A percentile compares a stretch with the other conserved stretches of the same genome.
These are phyloP conservation scores for Cydia strobilella DNA, from an alignment of 1,140 invertebrate genomes.

Conservation along the genomic window DNA sequence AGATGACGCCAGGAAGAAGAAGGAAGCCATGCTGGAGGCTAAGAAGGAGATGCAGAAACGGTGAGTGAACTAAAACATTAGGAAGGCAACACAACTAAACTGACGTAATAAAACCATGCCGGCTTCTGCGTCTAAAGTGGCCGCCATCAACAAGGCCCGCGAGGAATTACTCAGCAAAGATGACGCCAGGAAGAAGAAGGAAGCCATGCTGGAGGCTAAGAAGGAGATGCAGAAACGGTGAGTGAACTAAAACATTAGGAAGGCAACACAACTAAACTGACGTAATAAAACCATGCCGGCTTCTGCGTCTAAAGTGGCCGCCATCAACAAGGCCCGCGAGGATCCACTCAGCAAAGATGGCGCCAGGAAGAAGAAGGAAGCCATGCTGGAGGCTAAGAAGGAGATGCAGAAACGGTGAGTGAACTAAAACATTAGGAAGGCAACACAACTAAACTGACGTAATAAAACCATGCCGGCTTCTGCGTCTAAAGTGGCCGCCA, in stretches of 20 bases:
- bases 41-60: conserved; percentile 49
- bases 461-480: conserved; percentile 46
- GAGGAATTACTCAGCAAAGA: conserved; percentile 62
- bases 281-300: conserved; percentile 41
- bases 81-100: no score
- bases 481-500: conserved; percentile 54
- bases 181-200: conserved; percentile 69
- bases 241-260: background rate
- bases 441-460: no score
- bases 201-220: conserved; percentile 64
- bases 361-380: conserved; percentile 69
- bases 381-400: conserved; percentile 60
- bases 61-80: background rate
- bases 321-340: conserved; percentile 49
- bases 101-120: conserved; percentile 40
- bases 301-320: conserved; percentile 57
- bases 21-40: conserved; percentile 67
- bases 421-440: background rate
- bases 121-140: conserved; percentile 55
- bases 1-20: conserved; percentile 69
- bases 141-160: conserved; percentile 46
- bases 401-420: conserved; percentile 44
- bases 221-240: conserved; percentile 46
- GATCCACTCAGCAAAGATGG: conserved; percentile 63
- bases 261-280: no score